Conservation (phyloP, 1,140 invertebrate genomes). For the Drosophila subpulchrella region DNA sequence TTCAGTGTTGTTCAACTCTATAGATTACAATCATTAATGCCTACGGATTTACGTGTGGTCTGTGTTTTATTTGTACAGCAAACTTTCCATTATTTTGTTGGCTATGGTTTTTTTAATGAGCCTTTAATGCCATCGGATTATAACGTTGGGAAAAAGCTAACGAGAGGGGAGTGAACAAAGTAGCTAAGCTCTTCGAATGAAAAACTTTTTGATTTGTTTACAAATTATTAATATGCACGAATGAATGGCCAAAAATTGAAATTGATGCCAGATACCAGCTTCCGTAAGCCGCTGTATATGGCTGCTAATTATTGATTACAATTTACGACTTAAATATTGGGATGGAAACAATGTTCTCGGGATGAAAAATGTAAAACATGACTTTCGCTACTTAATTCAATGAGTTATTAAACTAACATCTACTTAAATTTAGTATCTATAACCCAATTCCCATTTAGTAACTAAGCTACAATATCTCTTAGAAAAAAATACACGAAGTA, state of each 20-base stretch:
- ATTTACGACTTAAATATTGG: conserved; percentile 10
- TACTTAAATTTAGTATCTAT: conserved; percentile 31
- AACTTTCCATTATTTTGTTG: conserved; percentile 22
- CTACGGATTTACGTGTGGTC: conserved; percentile 39
- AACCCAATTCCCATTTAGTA: conserved; percentile 36
- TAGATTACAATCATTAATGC: conserved; percentile 51
- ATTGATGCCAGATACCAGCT: conserved; percentile 23
- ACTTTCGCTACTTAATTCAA: conserved; percentile 33
- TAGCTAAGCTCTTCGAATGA: conserved; percentile 46
- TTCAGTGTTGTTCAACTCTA: conserved; percentile 26
- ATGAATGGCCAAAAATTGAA: conserved; percentile 34
- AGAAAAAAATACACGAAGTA: conserved; percentile 3
- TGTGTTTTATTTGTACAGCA: conserved; percentile 33
- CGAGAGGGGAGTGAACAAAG: conserved; percentile 20
- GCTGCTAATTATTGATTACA: conserved; percentile 39
- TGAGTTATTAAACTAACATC: conserved; percentile 9
- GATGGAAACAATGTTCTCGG: conserved; percentile 8
- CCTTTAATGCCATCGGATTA: conserved; percentile 56
- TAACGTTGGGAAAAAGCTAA: conserved; percentile 21
- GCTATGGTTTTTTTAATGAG: conserved; percentile 44
- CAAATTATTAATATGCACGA: conserved; percentile 33
- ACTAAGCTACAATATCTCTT: conserved; percentile 35
- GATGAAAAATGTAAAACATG: conserved; percentile 1
- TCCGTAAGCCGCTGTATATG: conserved; percentile 42
- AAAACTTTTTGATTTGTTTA: conserved; percentile 51